A percentile compares a stretch with the other conserved stretches of the same genome.
phyloP scores from a whole-genome alignment of 2,113 vertebrate genomes.

The Mola mola region DNA sequence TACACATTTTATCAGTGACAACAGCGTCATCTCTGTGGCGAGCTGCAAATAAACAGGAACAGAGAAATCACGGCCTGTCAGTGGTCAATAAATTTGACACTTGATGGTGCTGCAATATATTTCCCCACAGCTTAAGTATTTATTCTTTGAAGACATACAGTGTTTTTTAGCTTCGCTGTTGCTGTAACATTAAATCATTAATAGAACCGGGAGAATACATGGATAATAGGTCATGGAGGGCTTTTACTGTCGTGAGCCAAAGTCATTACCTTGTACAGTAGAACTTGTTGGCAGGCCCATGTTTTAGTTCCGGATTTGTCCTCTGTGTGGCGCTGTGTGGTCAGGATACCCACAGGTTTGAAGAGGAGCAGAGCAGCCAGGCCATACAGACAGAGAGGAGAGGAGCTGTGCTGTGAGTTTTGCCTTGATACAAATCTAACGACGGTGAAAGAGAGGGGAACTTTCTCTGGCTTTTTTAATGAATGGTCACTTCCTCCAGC shows the following conservation, averaged over 20 bases:
- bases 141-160: too few relatives aligned
- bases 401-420: conserved; percentile 64
- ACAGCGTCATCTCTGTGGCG: not conserved
- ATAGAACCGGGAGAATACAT: not conserved
- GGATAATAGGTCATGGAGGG: not conserved
- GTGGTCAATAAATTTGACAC: not conserved
- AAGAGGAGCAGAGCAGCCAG: conserved; percentile 19
- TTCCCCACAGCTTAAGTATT: too few relatives aligned
- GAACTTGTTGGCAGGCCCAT: not conserved
- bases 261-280: not conserved
- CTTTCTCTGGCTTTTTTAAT: conserved; percentile 70
- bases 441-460: conserved; percentile 47
- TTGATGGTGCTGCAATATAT: too few relatives aligned
- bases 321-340: conserved; percentile 80
- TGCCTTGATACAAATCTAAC: conserved; percentile 77
- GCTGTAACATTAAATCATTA: not conserved
- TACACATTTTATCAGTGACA: conserved; percentile 11
- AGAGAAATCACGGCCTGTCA: not conserved
- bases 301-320: conserved; percentile 38
- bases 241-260: not conserved
- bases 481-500: conserved; percentile 73
- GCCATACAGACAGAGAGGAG: conserved; percentile 10
- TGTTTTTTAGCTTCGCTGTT: too few relatives aligned
- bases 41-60: conserved; percentile 5
- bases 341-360: conserved; percentile 64